Evolutionary conservation across 1,140 invertebrate species (phyloP).

Genomic region (Drosophila melanogaster): DNA sequence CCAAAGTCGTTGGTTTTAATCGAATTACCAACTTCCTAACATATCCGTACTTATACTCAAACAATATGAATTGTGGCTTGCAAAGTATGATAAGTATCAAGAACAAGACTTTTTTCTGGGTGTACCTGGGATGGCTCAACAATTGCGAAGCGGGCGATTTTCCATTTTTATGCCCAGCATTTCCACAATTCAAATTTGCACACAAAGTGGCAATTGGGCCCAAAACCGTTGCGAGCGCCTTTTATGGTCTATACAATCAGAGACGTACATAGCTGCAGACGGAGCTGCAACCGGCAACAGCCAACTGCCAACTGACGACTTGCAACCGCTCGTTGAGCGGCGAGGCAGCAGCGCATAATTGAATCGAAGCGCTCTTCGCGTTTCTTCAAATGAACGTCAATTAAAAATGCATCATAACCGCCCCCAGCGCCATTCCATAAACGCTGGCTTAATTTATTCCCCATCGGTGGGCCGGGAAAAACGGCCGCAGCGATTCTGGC

Average conservation of each 20-base stretch:
- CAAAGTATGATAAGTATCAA: not conserved
- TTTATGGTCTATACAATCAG: conserved; percentile 66
- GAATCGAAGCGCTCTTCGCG: conserved; percentile 74
- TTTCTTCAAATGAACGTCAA: conserved; percentile 82
- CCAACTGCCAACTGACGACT: not conserved
- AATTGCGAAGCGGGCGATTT: conserved; percentile 62
- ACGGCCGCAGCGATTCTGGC: conserved; percentile 34
- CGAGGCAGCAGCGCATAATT: conserved; percentile 58
- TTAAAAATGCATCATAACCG: conserved; percentile 82
- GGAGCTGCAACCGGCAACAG: conserved; percentile 38
- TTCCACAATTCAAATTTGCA: conserved; percentile 81
- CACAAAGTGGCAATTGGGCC: conserved; percentile 81
- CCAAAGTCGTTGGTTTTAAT: too few species aligned
- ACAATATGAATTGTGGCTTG: not conserved
- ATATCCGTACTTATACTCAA: too few species aligned
- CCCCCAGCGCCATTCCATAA: conserved; percentile 80
- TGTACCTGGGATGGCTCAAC: conserved; percentile 35
- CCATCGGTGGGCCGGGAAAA: conserved; percentile 15
- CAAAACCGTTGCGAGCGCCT: conserved; percentile 77
- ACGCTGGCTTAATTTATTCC: conserved; percentile 73
- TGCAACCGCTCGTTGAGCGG: conserved; percentile 6
- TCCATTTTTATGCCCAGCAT: conserved; percentile 68
- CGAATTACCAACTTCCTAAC: too few species aligned
- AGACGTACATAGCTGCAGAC: conserved; percentile 19
- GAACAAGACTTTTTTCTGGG: not conserved